Conservation (phyloP, 1,140 invertebrate genomes). For the Calosoma granatense region DNA sequence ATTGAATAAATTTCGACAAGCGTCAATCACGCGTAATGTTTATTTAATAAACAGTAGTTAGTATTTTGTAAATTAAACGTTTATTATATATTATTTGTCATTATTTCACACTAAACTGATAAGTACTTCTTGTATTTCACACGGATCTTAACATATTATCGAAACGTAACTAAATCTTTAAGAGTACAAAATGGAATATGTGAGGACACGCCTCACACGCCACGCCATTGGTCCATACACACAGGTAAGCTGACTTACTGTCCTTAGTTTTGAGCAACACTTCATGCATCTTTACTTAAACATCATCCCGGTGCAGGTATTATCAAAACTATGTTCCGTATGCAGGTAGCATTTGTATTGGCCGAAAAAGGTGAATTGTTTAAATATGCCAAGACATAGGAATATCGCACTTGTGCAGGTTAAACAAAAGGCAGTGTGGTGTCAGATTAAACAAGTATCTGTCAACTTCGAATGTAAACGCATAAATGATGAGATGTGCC, state of each 20-base stretch:
- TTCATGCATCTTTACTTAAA: background rate
- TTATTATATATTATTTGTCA: conserved; percentile 31
- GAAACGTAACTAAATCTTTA: conserved; percentile 25
- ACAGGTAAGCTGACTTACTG: conserved; percentile 13
- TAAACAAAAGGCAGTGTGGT: too few species aligned
- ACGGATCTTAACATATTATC: conserved; percentile 29
- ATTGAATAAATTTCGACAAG: background rate
- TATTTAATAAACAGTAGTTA: conserved; percentile 27
- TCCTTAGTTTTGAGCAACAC: background rate
- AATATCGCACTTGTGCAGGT: too few species aligned
- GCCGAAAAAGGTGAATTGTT: background rate
- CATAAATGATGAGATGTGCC: too few species aligned
- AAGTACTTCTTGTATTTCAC: conserved; percentile 29
- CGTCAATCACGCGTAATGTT: conserved; percentile 14
- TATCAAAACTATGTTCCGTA: background rate
- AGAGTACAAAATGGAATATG: conserved; percentile 20
- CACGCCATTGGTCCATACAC: conserved; percentile 19
- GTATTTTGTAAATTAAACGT: conserved; percentile 30
- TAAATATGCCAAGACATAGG: too few species aligned
- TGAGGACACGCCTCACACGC: conserved; percentile 19
- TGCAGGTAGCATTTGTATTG: background rate
- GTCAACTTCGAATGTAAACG: too few species aligned
- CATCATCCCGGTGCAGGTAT: background rate
- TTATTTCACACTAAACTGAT: conserved; percentile 33
- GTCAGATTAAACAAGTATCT: too few species aligned